These are phyloP conservation scores for Chrysomallon squamiferum DNA, from an alignment of 1,140 invertebrate genomes.

Conservation along the genomic window DNA sequence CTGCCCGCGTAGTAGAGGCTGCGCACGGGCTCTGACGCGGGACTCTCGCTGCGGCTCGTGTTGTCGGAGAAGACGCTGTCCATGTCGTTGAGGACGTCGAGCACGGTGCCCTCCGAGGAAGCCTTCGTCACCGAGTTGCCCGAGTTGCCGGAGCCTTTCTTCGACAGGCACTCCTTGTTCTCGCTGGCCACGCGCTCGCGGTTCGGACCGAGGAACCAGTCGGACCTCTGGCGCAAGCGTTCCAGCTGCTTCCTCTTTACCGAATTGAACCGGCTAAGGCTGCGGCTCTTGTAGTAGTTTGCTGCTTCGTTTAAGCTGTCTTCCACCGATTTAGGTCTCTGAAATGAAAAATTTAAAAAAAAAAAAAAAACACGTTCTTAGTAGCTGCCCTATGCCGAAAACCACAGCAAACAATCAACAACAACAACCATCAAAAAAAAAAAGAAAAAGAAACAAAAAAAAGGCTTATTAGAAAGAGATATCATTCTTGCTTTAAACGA, in stretches of 20 bases:
- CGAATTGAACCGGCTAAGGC: constrained; percentile 56
- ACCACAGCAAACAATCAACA: no score
- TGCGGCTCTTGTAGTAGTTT: constrained; percentile 39
- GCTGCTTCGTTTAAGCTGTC: constrained; percentile 54
- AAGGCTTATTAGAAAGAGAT: no score
- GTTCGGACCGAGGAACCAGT: constrained; percentile 58
- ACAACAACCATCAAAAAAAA: no score
- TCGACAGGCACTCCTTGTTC: constrained; percentile 27
- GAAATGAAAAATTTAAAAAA: constrained; percentile 16
- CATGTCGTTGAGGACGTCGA: constrained; percentile 51
- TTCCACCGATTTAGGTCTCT: constrained; percentile 58
- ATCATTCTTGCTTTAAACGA: no score
- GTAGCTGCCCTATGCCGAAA: no score
- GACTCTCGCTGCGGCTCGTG: constrained; percentile 54
- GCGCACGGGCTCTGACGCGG: constrained; percentile 53
- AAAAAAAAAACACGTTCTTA: no score
- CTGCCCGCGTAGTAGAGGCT: constrained; percentile 33
- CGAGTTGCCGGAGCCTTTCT: constrained; percentile 47
- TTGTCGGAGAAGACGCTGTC: constrained; percentile 56
- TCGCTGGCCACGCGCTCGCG: constrained; percentile 23
- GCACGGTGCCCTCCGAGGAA: constrained; percentile 53
- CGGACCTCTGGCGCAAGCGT: constrained; percentile 53
- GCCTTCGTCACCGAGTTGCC: constrained; percentile 43
- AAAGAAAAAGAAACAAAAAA: no score
- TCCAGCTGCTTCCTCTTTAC: constrained; percentile 59